Percentiles rank a stretch among this genome's conserved stretches.
phyloP scores from a whole-genome alignment of 2,797 vertebrate genomes.

The Miichthys miiuy region DNA sequence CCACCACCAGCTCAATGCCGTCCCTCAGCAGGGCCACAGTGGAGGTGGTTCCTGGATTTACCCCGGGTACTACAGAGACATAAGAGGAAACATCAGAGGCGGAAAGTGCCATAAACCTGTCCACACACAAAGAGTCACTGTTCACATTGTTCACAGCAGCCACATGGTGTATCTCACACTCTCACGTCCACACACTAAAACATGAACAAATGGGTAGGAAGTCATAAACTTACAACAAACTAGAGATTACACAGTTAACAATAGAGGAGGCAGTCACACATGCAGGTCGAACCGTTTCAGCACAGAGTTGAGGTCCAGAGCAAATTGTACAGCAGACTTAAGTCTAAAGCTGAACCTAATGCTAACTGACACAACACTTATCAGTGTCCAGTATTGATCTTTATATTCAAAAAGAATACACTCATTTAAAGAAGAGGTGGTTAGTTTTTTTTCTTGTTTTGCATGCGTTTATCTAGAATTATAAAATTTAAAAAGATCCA shows the following conservation, averaged over 20 bases:
- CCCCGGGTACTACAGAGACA: constrained; percentile 74
- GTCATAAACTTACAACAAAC: constrained; percentile 40
- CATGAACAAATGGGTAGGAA: constrained; percentile 59
- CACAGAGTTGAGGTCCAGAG: constrained; percentile 51
- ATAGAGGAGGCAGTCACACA: constrained; percentile 65
- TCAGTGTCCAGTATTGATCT: constrained; percentile 18
- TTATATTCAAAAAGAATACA: constrained; percentile 18
- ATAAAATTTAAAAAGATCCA: background rate
- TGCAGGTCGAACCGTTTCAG: constrained; percentile 72
- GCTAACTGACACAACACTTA: constrained; percentile 18
- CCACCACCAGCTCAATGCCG: constrained; percentile 96
- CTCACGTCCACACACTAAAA: constrained; percentile 58
- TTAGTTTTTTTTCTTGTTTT: constrained; percentile 8
- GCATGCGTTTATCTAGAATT: constrained; percentile 14
- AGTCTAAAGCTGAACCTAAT: constrained; percentile 21
- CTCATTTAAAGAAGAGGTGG: background rate
- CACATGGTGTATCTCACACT: constrained; percentile 52
- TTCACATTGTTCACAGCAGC: constrained; percentile 45
- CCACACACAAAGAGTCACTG: constrained; percentile 34
- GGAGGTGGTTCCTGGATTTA: constrained; percentile 92
- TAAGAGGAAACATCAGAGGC: constrained; percentile 51
- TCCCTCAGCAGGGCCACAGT: constrained; percentile 97
- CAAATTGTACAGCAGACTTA: constrained; percentile 43
- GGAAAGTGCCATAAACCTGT: constrained; percentile 15
- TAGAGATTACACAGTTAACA: constrained; percentile 58